phyloP scores from a whole-genome alignment of 2,113 vertebrate genomes.

The Eubucco bourcierii region DNA sequence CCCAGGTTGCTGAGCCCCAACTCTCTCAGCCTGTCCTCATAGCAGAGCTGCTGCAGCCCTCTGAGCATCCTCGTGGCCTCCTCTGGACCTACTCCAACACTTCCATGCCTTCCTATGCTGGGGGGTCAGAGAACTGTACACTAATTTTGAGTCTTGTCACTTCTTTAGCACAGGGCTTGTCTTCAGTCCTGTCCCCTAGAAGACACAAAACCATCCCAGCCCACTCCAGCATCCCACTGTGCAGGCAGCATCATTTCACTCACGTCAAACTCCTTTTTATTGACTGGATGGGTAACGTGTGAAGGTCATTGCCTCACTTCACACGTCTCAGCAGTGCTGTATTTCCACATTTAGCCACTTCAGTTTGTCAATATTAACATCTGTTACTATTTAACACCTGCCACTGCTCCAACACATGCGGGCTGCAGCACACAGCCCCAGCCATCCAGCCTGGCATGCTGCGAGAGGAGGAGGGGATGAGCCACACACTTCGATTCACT shows the following conservation, averaged over 20 bases:
- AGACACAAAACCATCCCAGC: fast-evolving
- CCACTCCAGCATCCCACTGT: fast-evolving
- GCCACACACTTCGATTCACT: fast-evolving
- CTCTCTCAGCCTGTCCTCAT: no score
- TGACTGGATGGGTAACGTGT: neutral
- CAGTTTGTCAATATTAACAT: slow-evolving; percentile 70
- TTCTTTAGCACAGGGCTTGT: neutral
- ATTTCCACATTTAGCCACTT: slow-evolving; percentile 60
- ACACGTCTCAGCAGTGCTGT: slow-evolving; percentile 53
- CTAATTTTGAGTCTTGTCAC: fast-evolving
- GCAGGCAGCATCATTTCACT: fast-evolving
- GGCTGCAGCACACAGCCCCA: neutral
- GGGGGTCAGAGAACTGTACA: no score
- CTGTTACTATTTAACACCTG: slow-evolving; percentile 68
- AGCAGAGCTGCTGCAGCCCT: no score
- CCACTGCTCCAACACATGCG: neutral
- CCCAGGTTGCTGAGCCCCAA: no score
- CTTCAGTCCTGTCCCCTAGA: neutral
- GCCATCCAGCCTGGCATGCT: neutral
- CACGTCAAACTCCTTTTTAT: neutral
- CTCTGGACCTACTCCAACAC: no score
- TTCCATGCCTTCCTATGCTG: no score
- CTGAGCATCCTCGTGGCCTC: no score
- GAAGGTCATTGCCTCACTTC: slow-evolving; percentile 64
- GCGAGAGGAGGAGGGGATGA: neutral